Base-by-base conservation (phyloP, 2,888 invertebrate species). In the Hirtodrosophila duncani region DNA sequence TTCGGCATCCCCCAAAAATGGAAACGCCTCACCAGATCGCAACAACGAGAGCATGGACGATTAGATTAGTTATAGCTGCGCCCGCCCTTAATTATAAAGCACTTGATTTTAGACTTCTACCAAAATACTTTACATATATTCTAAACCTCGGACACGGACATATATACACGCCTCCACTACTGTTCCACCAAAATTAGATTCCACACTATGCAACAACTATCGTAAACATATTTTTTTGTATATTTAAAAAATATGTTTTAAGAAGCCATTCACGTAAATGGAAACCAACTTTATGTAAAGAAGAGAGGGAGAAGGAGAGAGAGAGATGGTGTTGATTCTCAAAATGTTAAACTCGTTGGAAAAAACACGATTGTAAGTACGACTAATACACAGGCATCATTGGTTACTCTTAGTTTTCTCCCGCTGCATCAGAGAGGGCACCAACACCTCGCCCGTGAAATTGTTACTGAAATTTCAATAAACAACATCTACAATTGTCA, bases 1-100 rank as follows among this genome's bases (percentile, higher is more conserved):
- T 58, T 88, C 88, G 53, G 87, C 85, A 56, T 89, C 89, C 20
- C 86, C 88, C 27, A 88, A 88, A 55, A 88, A 89, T 58, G 88
- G 88, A 68, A 89, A 89, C 70, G 88, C 87, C 45, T 87, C 88
- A 38, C 87, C 87, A 31, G 88, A 88, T 59, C 84, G 87, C 77
- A 87, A 85, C 69, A 86, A 87, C 61, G 88, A 88, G 80, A 88
- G 88, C 71, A 87, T 87, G 84, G 88, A 88, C 72, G 88, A 88
- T 83, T 88, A 87, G 81, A 79, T 67, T 78, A 83, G 72, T 67
- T 72, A n/a, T n/a, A 67, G 78, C 49, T 63, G 48, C 58, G 72
- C 53, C 68, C 58, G 72, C 53, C 68, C 49, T 65, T 79, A 67
- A 77, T 70, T 63, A 51, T 77, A 77, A 39, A 63, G 30, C 44